phyloP scores from a whole-genome alignment of 2,797 vertebrate genomes.

The Morelia viridis region DNA sequence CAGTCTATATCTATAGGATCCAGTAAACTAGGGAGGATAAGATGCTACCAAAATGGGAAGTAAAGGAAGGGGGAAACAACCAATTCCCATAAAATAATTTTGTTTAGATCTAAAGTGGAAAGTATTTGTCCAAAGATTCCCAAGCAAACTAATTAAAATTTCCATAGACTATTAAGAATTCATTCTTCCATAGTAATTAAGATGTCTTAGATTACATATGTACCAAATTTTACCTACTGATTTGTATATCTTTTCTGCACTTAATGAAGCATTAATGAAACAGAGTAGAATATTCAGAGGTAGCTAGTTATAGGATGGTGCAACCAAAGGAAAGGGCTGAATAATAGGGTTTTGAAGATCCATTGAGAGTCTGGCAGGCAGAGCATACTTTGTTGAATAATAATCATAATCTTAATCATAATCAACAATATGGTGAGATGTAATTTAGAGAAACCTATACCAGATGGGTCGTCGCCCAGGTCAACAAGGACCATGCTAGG shows the following conservation, averaged over 20 bases:
- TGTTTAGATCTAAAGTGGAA: constrained; percentile 26
- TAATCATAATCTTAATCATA: neutral
- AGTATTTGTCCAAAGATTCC: constrained; percentile 49
- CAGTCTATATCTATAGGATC: constrained; percentile 39
- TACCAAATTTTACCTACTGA: neutral
- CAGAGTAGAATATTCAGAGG: neutral
- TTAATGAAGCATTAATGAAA: neutral
- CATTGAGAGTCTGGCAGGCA: neutral
- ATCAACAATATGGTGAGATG: too few species aligned
- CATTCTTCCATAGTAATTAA: neutral
- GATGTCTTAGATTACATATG: neutral
- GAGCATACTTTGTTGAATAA: neutral
- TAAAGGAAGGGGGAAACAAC: constrained; percentile 18
- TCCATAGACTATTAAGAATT: neutral
- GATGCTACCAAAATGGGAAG: constrained; percentile 43
- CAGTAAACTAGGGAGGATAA: constrained; percentile 42
- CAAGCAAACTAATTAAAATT: constrained; percentile 45
- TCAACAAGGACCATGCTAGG: too few species aligned
- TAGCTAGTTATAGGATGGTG: neutral
- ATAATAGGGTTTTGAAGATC: neutral
- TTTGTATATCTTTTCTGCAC: neutral
- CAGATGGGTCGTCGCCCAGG: too few species aligned
- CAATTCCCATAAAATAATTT: constrained; percentile 50
- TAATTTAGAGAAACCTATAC: too few species aligned
- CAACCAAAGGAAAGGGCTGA: neutral